A percentile compares a stretch with the other conserved stretches of the same genome.
Evolutionary conservation across 30 jellyfish, hydroid and myxozoan species (phyloP).

Genomic region (Aurelia coerulea): DNA sequence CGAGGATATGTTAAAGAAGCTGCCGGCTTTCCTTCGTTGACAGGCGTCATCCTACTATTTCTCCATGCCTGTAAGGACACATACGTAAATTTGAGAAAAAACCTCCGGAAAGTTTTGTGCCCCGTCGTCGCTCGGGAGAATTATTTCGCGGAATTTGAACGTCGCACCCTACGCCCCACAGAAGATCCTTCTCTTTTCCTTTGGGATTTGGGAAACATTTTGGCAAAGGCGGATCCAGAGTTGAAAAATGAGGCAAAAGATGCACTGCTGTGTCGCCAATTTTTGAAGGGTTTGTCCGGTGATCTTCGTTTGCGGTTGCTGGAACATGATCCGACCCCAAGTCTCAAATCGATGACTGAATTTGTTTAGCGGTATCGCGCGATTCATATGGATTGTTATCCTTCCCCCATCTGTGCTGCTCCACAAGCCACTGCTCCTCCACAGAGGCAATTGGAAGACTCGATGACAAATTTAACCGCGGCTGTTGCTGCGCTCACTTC

Average conservation of each 20-base stretch:
- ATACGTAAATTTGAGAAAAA: neutral
- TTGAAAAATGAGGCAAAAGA: slow-evolving; percentile 8
- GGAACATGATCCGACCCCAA: slow-evolving; percentile 54
- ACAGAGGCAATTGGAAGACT: no score
- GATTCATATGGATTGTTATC: no score
- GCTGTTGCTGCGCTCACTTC: no score
- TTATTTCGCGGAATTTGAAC: slow-evolving; percentile 28
- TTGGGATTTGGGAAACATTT: slow-evolving; percentile 37
- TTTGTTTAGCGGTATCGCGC: slow-evolving; percentile 27
- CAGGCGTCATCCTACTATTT: no score
- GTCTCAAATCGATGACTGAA: slow-evolving; percentile 1
- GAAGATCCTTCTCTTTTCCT: slow-evolving; percentile 42
- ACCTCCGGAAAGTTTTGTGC: slow-evolving; percentile 16
- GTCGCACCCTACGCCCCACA: slow-evolving; percentile 26
- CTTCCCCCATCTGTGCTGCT: no score
- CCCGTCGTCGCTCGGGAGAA: no score
- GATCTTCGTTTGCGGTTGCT: slow-evolving; percentile 4
- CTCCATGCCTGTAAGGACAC: slow-evolving; percentile 49
- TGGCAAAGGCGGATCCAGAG: slow-evolving; percentile 30
- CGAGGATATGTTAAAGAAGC: no score
- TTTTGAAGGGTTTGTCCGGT: slow-evolving; percentile 35
- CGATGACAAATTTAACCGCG: no score
- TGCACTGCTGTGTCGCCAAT: no score
- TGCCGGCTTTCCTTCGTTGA: no score
- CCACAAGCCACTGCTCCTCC: no score